Evolutionary conservation across 2,113 vertebrate genomes (phyloP), one percentile per base, ranked within the genome.

Genomic region (Nannospalax galili): DNA sequence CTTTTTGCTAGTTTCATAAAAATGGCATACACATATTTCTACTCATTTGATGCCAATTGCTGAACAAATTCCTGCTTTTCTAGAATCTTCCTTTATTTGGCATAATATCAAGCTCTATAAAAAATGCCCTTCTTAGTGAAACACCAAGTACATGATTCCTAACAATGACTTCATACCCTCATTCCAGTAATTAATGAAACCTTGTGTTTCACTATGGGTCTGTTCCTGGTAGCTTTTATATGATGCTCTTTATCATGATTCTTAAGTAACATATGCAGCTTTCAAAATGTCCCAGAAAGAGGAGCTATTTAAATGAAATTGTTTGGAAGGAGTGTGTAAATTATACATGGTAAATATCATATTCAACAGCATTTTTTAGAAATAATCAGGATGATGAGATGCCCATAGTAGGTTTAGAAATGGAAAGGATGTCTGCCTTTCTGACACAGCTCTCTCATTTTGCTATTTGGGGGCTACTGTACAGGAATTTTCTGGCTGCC

Each of bases 91-190:
- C 19, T 58, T 62, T n/a, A 24, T n/a, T 56, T 3, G n/a, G 0
- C n/a, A 20, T 90, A 77, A 85, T 0, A 12, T 15, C 19, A 82
- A 62, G 22, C 0, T 20, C 5, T 56, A 1, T 11, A 0, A 37
- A 72, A 52, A 42, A 7, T 1, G 62, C 5, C 5, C 3, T 45
- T 75, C 40, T 73, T 70, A 64, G 2, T 32, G 58, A 89, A 26
- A 8, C 26, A 40, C 22, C 2, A 7, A 65, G 14, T 82, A 17
- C 30, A 42, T 17, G 62, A 35, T 82, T 81, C 12, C 0, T 26
- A 40, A 22, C 2, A 7, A n/a, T n/a, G n/a, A n/a, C n/a, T 52
- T 52, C 11, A 11, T 52, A 52, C 56, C 32, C 5, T 42, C 62
- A 16, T 12, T 69, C 42, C 14, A 60, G 19, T 1, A 77, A 74